Evolutionary conservation across 2,888 invertebrate genomes (phyloP).

Genomic region (Aethes cnicana): DNA sequence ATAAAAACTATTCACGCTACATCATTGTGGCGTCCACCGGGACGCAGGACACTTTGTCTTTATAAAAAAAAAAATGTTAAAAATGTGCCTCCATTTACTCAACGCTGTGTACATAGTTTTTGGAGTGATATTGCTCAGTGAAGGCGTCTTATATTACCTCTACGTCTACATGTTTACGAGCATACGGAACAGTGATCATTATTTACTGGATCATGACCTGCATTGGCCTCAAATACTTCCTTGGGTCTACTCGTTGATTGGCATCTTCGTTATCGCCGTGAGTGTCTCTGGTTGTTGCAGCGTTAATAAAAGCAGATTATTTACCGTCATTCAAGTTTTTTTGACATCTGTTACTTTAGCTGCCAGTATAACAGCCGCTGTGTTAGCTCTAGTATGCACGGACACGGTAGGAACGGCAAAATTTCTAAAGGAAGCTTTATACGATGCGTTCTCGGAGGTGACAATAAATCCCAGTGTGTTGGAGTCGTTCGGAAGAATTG

Average conservation of each 20-base stretch:
- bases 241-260: slow-evolving; percentile 3
- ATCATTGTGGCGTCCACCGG: slow-evolving; percentile 3
- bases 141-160: slow-evolving; percentile 2
- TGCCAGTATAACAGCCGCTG: background rate
- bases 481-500: slow-evolving; percentile 6
- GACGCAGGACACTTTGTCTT: slow-evolving; percentile 3
- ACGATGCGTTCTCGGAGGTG: slow-evolving; percentile 15
- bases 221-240: slow-evolving; percentile 23
- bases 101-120: slow-evolving; percentile 17
- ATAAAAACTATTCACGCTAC: slow-evolving; percentile 22
- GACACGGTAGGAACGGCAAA: too few species aligned
- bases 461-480: background rate
- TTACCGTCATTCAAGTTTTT: slow-evolving; percentile 17
- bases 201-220: slow-evolving; percentile 11
- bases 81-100: slow-evolving; percentile 12
- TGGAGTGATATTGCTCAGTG: slow-evolving; percentile 3
- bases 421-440: slow-evolving; percentile 15
- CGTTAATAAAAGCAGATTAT: slow-evolving; percentile 7
- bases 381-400: slow-evolving; percentile 3
- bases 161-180: slow-evolving; percentile 10
- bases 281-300: slow-evolving; percentile 19
- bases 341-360: slow-evolving; percentile 11
- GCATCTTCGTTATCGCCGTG: slow-evolving; percentile 20
- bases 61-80: slow-evolving; percentile 23
- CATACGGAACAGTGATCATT: slow-evolving; percentile 19